Evolutionary conservation across 35 echinoderm and acorn worm species (phyloP), one percentile per base, ranked within the genome.

Genomic region (Amphiura filiformis): DNA sequence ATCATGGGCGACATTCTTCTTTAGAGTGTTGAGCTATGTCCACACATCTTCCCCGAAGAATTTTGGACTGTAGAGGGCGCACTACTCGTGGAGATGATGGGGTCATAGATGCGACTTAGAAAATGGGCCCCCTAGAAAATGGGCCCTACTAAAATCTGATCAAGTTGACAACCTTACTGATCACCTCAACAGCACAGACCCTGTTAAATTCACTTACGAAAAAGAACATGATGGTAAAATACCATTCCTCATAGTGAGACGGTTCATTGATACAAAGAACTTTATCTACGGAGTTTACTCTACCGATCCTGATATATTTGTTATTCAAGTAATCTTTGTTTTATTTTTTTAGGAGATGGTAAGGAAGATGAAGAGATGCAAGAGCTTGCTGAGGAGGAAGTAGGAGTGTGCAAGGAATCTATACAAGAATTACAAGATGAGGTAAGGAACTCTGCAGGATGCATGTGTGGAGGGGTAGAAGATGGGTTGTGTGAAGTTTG

Each of bases 311-410:
- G 11, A 12, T 77, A 37, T 36, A 34, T 85, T 75, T 75, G 13
- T 85, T 76, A 11, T 12, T 41, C 78, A 30, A 30, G 9, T 32
- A 31, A 34, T 37, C 34, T 81, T 34, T n/a, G n/a, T n/a, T n/a
- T n/a, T n/a, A n/a, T n/a, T n/a, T 30, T n/a, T 39, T 65, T 89
- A 37, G 30, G 86, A 83, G 36, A 14, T 77, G 78, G n/a, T 11
- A 38, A 36, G 22, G 32, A 80, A 31, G 95, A 97, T 57, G 42
- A 83, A 47, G 95, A 97, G 39, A 90, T 97, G 88, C 33, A 91
- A 82, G 79, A 90, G 22, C 39, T 97, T 23, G 95, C 95, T 36
- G 5, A 26, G 41, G 32, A 82, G 37, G 95, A 97, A 84, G 76
- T 90, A 26, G 84, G 84, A 18, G 80, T 93, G 34, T 90, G 84